Base-by-base conservation (phyloP, 2,888 invertebrate genomes). In the Cephus pulcher region DNA sequence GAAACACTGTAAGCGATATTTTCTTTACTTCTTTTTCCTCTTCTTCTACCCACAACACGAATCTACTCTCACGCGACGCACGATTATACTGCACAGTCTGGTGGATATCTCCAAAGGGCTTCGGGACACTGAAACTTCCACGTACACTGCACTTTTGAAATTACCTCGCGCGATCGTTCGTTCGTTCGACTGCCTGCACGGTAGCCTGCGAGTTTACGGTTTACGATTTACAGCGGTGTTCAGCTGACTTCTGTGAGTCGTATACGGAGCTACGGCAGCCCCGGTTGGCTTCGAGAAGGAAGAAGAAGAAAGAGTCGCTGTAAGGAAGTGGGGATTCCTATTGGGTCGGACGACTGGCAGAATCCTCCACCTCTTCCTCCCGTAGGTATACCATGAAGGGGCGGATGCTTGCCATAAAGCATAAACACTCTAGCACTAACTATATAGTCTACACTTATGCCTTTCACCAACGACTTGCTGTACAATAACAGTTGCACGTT, bases 211-310 rank as follows among this genome's bases (percentile, higher is more conserved):
- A 71, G 32, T 32, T 32, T 71, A 33, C 71, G 71, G 34, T 34
- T 74, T 74, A 74, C 74, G 12, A 34, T 74, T 74, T 74, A 74
- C 74, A 74, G 30, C n/a, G n/a, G 74, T 74, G 35, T 34, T 34
- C 74, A 33, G 74, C 30, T 34, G 74, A 74, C 74, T 74, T 74
- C 74, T 74, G 74, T 30, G 74, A 74, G 74, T 74, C 40, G 40
- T 74, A n/a, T 33, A 74, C 74, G 74, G 74, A 74, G 74, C 34
- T 34, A 33, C 12, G 34, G 35, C 32, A 15, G 40, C 34, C 74
- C n/a, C 23, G 34, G 34, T 74, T 34, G 74, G 35, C 74, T 34
- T 30, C 32, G 74, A 34, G 74, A 76, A 74, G 74, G 40, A 76
- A 73, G 23, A 35, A 73, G 74, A 35, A 74, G 34, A 74, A 74